These are phyloP conservation scores for Lasioglossum baleicum DNA, from an alignment of 1,140 invertebrate species.

Conservation along the genomic window DNA sequence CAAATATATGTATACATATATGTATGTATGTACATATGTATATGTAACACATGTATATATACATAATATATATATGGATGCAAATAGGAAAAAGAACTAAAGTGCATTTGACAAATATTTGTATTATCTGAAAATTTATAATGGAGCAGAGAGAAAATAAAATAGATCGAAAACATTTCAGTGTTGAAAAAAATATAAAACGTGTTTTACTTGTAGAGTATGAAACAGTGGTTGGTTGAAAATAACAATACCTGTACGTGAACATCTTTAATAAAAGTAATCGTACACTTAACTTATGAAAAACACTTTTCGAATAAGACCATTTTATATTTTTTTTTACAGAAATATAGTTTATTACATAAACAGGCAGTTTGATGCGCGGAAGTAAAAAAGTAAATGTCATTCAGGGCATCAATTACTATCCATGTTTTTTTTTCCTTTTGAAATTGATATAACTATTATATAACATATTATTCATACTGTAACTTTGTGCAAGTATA, in stretches of 20 bases:
- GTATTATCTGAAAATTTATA: too few relatives aligned
- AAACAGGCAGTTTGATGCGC: slow-evolving; percentile 14
- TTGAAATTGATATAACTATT: slow-evolving; percentile 14
- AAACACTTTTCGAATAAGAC: neutral
- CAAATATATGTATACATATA: too few relatives aligned
- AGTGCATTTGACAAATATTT: too few relatives aligned
- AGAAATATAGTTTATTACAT: slow-evolving; percentile 21
- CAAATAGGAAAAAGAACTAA: too few relatives aligned
- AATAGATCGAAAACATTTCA: too few relatives aligned
- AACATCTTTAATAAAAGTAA: slow-evolving; percentile 2
- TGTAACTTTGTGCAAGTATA: slow-evolving; percentile 20
- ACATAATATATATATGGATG: too few relatives aligned
- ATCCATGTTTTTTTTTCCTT: neutral
- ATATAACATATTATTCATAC: neutral
- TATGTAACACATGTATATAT: too few relatives aligned
- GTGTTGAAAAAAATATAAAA: too few relatives aligned
- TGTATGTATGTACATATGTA: too few relatives aligned
- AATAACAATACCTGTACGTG: neutral
- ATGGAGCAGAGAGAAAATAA: too few relatives aligned
- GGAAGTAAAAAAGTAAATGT: slow-evolving; percentile 20
- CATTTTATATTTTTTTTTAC: slow-evolving; percentile 1
- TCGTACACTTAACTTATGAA: neutral
- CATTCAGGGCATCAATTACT: neutral
- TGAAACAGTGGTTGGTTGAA: neutral
- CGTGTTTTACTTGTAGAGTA: too few relatives aligned